These are phyloP conservation scores for Coremacera marginata DNA, from an alignment of 2,888 invertebrate species.

Conservation along the genomic window DNA sequence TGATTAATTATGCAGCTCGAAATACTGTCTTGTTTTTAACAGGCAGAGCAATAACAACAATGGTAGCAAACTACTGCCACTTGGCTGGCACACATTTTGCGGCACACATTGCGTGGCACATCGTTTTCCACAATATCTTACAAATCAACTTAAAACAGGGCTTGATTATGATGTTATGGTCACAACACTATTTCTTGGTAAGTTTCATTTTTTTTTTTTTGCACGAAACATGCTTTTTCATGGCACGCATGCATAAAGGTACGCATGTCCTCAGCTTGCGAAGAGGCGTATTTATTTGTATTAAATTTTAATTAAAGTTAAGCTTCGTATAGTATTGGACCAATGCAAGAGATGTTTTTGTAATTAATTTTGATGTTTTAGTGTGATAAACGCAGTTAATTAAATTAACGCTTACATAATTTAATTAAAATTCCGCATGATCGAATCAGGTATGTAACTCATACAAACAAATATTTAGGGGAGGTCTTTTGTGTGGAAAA, in stretches of 20 bases:
- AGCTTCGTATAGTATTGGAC: background rate
- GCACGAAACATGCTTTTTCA: background rate
- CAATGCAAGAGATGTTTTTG: background rate
- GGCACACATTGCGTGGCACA: background rate
- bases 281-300: constrained; percentile 12
- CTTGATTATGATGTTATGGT: constrained; percentile 25
- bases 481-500: background rate
- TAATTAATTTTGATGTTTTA: constrained; percentile 12
- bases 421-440: constrained; percentile 7
- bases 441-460: background rate
- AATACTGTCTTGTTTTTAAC: background rate
- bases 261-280: background rate
- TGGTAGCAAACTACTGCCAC: background rate
- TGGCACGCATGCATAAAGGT: background rate
- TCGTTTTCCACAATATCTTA: background rate
- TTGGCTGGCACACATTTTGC: background rate
- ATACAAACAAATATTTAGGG: background rate
- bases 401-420: constrained; percentile 25
- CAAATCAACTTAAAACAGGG: background rate
- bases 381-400: constrained; percentile 19
- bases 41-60: background rate
- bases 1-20: too few relatives aligned
- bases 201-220: background rate
- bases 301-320: constrained; percentile 27
- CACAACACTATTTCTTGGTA: background rate